Evolutionary conservation across 2,113 vertebrate genomes (phyloP), one percentile per base, ranked within the genome.

Genomic region (Parus major): DNA sequence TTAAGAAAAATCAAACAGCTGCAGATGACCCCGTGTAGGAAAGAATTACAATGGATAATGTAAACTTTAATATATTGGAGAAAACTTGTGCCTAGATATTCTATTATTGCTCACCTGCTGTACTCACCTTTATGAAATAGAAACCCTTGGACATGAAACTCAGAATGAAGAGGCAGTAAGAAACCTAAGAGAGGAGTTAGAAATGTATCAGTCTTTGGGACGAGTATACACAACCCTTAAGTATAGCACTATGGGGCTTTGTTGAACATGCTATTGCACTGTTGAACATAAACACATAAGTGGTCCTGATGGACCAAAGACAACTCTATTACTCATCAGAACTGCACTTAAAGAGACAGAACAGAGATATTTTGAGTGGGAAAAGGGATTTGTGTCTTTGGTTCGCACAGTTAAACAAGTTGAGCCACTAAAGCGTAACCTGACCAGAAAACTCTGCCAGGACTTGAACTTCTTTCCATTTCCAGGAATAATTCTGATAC

Each of bases 91-190:
- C 27, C 15, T 35, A 41, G 35, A 24, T 68, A 36, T 42, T 80
- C 22, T 28, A 12, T 61, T 29, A 33, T 33, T 49, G 4, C 22
- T 61, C 20, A 24, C 5, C 47, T 46, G 36, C 27, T 29, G 4
- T 25, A 25, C 23, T 80, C 27, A 28, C 5, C 49, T 55, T 68
- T 21, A 9, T 7, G 9, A 42, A 61, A 68, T 0, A 0, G 15
- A 86, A 61, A 56, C 55, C 31, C 13, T 50, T 13, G 35, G 31
- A 68, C 24, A 75, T n/a, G 27, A 59, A 61, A 42, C 14, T 18
- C 19, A 49, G 23, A 91, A 18, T 25, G 16, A 81, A 36, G 23
- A 69, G 9, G 23, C 27, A 68, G 7, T 12, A 61, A 63, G 15
- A 75, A 56, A 49, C 13, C 11, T 50, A 42, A 61, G 0, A 75